phyloP scores from a whole-genome alignment of 2,888 invertebrate species.

The Clepsis dumicolana region DNA sequence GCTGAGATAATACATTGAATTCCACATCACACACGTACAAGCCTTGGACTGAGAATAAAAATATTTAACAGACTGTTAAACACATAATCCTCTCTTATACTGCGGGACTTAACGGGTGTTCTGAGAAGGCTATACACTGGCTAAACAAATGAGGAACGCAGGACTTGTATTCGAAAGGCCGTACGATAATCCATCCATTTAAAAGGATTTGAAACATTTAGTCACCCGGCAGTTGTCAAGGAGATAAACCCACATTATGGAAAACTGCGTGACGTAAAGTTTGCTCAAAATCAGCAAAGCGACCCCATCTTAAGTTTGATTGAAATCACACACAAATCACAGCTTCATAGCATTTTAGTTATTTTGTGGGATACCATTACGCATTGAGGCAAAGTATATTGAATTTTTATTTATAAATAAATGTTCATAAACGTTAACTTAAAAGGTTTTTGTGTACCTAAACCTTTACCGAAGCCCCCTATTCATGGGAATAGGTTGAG shows the following conservation, averaged over 20 bases:
- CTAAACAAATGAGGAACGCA: too few relatives aligned
- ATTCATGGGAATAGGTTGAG: not conserved
- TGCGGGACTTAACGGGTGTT: too few relatives aligned
- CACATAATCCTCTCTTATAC: too few relatives aligned
- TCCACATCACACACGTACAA: not conserved
- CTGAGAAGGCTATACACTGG: too few relatives aligned
- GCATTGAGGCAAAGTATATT: not conserved
- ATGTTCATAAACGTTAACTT: not conserved
- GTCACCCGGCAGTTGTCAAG: not conserved
- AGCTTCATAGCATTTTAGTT: not conserved
- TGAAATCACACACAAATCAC: not conserved
- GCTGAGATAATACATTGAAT: not conserved
- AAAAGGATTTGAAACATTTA: not conserved
- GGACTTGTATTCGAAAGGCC: too few relatives aligned
- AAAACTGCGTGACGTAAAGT: not conserved
- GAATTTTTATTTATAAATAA: not conserved
- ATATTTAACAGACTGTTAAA: too few relatives aligned
- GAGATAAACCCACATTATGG: not conserved
- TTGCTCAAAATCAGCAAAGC: not conserved
- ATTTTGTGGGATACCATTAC: not conserved
- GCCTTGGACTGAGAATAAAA: too few relatives aligned
- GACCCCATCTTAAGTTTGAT: not conserved
- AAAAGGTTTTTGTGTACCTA: not conserved
- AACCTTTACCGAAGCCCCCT: not conserved
- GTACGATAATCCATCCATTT: too few relatives aligned